Conservation (phyloP, 2,113 vertebrate genomes). For the Ivindomyrus marchei region DNA sequence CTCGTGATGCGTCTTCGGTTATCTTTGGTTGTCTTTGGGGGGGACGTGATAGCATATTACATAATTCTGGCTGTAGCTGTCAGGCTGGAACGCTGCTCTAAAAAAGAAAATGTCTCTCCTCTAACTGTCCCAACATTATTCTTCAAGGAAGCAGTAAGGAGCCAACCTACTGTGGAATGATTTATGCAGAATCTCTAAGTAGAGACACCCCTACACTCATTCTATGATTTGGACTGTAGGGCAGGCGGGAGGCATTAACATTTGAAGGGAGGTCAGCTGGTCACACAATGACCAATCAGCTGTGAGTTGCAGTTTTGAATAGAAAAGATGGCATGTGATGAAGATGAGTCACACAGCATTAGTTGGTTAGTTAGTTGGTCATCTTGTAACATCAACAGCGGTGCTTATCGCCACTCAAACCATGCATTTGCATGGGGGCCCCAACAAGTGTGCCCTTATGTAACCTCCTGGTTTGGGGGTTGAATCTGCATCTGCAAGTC, state of each 20-base stretch:
- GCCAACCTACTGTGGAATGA: not conserved
- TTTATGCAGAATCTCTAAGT: not conserved
- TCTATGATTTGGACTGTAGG: not conserved
- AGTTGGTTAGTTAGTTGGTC: not conserved
- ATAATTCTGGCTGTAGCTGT: constrained; percentile 7
- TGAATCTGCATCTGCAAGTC: not conserved
- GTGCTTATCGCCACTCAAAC: not conserved
- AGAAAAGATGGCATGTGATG: not conserved
- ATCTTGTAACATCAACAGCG: not conserved
- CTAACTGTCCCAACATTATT: not conserved
- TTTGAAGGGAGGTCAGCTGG: not conserved
- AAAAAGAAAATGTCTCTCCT: not conserved
- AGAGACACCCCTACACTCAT: not conserved
- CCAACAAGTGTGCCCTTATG: not conserved
- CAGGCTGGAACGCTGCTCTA: not conserved
- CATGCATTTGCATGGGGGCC: not conserved
- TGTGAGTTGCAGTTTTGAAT: not conserved
- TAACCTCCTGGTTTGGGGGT: not conserved
- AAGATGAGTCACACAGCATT: not conserved
- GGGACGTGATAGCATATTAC: not conserved
- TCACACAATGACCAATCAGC: not conserved
- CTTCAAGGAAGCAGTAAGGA: not conserved
- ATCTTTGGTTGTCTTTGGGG: constrained; percentile 2
- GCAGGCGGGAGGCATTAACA: not conserved
- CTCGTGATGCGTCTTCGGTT: not conserved